Conservation (phyloP, 2,113 vertebrate species). For the Aegypius monachus region DNA sequence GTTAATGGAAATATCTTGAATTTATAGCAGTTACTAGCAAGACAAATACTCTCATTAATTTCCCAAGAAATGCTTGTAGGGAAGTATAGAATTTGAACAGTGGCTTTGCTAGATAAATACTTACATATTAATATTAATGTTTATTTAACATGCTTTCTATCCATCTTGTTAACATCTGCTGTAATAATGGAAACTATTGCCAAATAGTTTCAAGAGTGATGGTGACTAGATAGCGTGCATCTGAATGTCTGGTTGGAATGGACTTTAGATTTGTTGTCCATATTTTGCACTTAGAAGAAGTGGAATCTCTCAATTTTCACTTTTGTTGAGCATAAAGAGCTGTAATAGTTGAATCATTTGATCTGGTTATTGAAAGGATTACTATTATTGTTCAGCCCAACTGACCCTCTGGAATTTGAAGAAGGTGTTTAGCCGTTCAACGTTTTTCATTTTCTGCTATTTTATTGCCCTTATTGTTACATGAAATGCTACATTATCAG, state of each 20-base stretch:
- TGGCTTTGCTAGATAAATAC: background rate
- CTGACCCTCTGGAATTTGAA: background rate
- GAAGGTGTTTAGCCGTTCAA: background rate
- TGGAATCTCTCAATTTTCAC: background rate
- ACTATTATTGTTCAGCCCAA: background rate
- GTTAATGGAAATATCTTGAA: background rate
- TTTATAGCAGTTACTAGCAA: background rate
- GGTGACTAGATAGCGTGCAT: background rate
- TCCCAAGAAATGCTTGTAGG: background rate
- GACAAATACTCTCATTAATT: background rate
- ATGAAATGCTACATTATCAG: conserved; percentile 28
- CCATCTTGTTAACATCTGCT: conserved; percentile 48
- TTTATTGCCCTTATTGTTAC: conserved; percentile 44
- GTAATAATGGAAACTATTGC: background rate
- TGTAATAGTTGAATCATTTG: background rate
- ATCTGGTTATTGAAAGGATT: conserved; percentile 30
- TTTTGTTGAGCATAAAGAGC: background rate
- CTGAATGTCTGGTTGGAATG: conserved; percentile 15
- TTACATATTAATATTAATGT: conserved; percentile 16
- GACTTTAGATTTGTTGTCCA: background rate
- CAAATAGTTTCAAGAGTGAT: conserved; percentile 3
- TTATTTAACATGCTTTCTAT: conserved; percentile 13
- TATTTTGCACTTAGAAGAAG: background rate
- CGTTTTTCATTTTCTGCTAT: conserved; percentile 29
- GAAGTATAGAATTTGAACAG: background rate